Evolutionary conservation across 37 sponge, comb jelly and placozoan species (phyloP).

Genomic region (Trichoplax adhaerens): DNA sequence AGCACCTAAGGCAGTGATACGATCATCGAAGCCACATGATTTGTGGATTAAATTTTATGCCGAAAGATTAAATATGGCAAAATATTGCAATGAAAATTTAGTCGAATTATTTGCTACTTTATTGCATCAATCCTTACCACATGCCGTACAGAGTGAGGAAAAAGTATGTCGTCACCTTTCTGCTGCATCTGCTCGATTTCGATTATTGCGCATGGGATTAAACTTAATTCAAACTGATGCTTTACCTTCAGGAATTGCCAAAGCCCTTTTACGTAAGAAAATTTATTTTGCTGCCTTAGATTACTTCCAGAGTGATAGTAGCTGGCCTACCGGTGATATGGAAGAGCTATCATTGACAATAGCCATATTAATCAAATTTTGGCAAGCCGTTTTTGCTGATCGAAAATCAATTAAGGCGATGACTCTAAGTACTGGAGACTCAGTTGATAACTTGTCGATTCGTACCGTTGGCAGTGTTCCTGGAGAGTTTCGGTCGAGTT

Average conservation of each 20-base stretch:
- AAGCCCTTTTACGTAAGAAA: slow-evolving; percentile 40
- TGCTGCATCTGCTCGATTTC: slow-evolving; percentile 7
- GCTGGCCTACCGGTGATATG: slow-evolving; percentile 6
- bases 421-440: no score
- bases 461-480: no score
- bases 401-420: no score
- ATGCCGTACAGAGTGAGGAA: slow-evolving; percentile 9
- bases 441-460: no score
- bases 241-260: slow-evolving; percentile 15
- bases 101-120: slow-evolving; percentile 17
- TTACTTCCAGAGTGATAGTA: slow-evolving; percentile 41
- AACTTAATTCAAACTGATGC: slow-evolving; percentile 14
- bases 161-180: slow-evolving; percentile 14
- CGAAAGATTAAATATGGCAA: slow-evolving; percentile 7
- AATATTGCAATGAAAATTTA: neutral
- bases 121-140: slow-evolving; percentile 17
- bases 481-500: no score
- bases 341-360: slow-evolving; percentile 5
- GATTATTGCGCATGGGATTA: slow-evolving; percentile 23
- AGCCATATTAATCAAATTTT: slow-evolving; percentile 4
- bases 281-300: slow-evolving; percentile 55
- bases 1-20: no score
- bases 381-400: no score
- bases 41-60: slow-evolving; percentile 11
- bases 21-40: neutral